Conservation (phyloP, 2,888 invertebrate genomes). For the Apodemia mormo region DNA sequence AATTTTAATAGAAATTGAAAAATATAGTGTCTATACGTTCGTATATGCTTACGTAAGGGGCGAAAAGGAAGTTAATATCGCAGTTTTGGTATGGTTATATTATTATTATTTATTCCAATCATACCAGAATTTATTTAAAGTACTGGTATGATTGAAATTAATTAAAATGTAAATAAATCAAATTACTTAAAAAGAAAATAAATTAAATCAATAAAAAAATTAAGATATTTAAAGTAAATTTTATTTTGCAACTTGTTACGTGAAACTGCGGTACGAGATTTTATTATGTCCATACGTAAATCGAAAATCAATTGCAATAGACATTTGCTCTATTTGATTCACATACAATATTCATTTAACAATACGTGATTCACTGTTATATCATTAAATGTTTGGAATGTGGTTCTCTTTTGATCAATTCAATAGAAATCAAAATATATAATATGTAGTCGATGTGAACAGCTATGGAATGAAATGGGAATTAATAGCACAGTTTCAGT, state of each 20-base stretch:
- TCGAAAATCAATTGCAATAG: neutral
- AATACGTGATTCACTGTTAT: neutral
- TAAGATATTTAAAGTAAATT: too few species aligned
- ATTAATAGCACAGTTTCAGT: neutral
- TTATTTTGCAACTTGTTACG: neutral
- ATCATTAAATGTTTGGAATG: neutral
- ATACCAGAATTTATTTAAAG: too few species aligned
- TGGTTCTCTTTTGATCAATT: neutral
- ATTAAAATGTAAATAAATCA: too few species aligned
- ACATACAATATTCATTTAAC: conserved; percentile 1
- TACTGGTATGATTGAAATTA: neutral
- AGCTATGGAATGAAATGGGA: neutral
- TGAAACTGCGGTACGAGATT: neutral
- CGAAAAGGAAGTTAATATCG: too few species aligned
- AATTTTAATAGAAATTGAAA: neutral
- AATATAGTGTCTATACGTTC: neutral
- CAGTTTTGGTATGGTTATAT: too few species aligned
- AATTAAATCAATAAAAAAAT: too few species aligned
- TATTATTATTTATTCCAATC: too few species aligned
- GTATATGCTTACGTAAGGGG: too few species aligned
- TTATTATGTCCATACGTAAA: conserved; percentile 8
- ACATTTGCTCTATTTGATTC: neutral
- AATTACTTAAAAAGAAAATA: too few species aligned
- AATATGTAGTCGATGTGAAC: neutral
- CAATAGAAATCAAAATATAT: neutral